These are phyloP conservation scores for Hestina assimilis DNA, from an alignment of 1,140 invertebrate genomes.

Conservation along the genomic window DNA sequence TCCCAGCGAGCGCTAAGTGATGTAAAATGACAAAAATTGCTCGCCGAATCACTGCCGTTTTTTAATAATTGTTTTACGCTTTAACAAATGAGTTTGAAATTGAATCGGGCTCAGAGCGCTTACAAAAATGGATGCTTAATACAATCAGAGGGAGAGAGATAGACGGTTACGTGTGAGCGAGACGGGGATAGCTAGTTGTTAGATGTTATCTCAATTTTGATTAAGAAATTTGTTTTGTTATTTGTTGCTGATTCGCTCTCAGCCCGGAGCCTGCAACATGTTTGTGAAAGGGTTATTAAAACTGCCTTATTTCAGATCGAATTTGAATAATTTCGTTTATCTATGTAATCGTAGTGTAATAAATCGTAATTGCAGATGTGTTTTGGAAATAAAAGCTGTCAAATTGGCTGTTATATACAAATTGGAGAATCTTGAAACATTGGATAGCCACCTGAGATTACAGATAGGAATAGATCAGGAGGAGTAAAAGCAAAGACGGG, in stretches of 20 bases:
- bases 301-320: too few relatives aligned
- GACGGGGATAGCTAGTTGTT: constrained; percentile 22
- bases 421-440: too few relatives aligned
- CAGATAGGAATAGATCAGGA: too few relatives aligned
- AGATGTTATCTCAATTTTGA: constrained; percentile 13
- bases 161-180: constrained; percentile 23
- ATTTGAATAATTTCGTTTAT: too few relatives aligned
- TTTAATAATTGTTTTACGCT: constrained; percentile 78
- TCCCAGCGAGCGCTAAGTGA: constrained; percentile 36
- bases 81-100: constrained; percentile 77
- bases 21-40: constrained; percentile 41
- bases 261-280: neutral
- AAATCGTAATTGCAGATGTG: too few relatives aligned
- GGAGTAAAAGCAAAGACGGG: too few relatives aligned
- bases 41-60: constrained; percentile 72
- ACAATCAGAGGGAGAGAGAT: constrained; percentile 59
- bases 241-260: constrained; percentile 11
- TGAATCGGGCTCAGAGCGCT: constrained; percentile 73
- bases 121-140: constrained; percentile 77
- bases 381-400: too few relatives aligned
- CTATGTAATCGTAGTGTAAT: too few relatives aligned
- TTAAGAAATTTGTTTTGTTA: constrained; percentile 26
- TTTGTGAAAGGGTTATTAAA: neutral
- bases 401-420: too few relatives aligned
- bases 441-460: too few relatives aligned